phyloP scores from a whole-genome alignment of 2,113 vertebrate species.

The Corythaeola cristata region DNA sequence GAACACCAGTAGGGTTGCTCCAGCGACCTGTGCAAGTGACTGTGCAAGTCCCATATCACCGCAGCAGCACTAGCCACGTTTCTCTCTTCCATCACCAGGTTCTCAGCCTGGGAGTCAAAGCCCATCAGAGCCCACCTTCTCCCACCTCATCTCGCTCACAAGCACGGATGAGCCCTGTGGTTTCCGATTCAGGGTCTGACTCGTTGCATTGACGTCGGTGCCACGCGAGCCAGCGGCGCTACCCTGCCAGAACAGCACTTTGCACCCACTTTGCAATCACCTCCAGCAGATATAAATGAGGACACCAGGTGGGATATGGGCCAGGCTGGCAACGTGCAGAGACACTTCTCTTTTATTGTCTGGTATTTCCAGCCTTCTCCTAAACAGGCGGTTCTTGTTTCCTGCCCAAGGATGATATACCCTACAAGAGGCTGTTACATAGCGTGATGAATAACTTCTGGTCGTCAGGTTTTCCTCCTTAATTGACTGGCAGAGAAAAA shows the following conservation, averaged over 20 bases:
- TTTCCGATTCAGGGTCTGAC: neutral
- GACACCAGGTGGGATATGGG: neutral
- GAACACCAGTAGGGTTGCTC: neutral
- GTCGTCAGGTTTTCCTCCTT: neutral
- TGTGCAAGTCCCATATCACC: neutral
- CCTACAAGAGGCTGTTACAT: neutral
- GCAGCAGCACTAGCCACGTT: neutral
- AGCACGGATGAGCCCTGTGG: neutral
- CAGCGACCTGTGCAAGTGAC: neutral
- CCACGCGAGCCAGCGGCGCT: accelerated
- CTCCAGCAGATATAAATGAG: neutral
- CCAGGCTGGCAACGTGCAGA: accelerated
- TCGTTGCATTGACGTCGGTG: neutral
- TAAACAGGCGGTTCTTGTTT: neutral
- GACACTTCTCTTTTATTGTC: neutral
- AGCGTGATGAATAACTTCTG: neutral
- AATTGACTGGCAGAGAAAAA: slow-evolving; percentile 14
- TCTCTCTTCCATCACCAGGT: neutral
- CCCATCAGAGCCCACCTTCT: neutral
- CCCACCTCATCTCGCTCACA: neutral
- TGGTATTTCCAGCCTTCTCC: neutral
- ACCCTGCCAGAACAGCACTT: neutral
- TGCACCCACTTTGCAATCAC: neutral
- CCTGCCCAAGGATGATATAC: neutral
- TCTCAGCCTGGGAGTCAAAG: neutral